phyloP scores from a whole-genome alignment of 2,888 invertebrate species.

The Amphipoea lucens region DNA sequence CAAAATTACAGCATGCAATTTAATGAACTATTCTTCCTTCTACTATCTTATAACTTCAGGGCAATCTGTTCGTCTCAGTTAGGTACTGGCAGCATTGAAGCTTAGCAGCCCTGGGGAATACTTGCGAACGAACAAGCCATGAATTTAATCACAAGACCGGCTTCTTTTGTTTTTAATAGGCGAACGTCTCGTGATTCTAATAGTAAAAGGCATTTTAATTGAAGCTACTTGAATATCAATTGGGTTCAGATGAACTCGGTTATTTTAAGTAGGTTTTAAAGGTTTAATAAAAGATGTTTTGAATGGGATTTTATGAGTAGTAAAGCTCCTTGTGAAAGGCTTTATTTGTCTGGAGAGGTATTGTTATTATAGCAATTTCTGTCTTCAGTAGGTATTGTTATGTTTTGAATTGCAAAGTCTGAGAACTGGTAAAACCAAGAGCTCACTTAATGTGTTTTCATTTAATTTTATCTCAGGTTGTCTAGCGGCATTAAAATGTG shows the following conservation, averaged over 20 bases:
- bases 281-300: conserved; percentile 15
- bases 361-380: background rate
- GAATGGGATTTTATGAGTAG: conserved; percentile 21
- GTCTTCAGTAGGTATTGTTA: background rate
- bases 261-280: conserved; percentile 10
- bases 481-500: background rate
- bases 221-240: conserved; percentile 31
- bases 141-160: conserved; percentile 57
- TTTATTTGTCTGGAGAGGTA: conserved; percentile 18
- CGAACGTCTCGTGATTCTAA: conserved; percentile 22
- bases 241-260: conserved; percentile 11
- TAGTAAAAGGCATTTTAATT: conserved; percentile 44
- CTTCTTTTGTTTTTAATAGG: conserved; percentile 42
- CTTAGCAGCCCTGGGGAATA: conserved; percentile 57
- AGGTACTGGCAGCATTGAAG: conserved; percentile 48
- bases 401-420: background rate
- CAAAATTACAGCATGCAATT: conserved; percentile 19
- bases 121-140: conserved; percentile 22
- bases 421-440: background rate
- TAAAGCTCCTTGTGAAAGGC: background rate
- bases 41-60: conserved; percentile 32
- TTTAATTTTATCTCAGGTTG: background rate
- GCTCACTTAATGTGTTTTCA: background rate
- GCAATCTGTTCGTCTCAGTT: conserved; percentile 40
- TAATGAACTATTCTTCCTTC: conserved; percentile 24